Evolutionary conservation across 2,888 invertebrate species (phyloP), one percentile per base, ranked within the genome.

Genomic region (Oscheius sp.): DNA sequence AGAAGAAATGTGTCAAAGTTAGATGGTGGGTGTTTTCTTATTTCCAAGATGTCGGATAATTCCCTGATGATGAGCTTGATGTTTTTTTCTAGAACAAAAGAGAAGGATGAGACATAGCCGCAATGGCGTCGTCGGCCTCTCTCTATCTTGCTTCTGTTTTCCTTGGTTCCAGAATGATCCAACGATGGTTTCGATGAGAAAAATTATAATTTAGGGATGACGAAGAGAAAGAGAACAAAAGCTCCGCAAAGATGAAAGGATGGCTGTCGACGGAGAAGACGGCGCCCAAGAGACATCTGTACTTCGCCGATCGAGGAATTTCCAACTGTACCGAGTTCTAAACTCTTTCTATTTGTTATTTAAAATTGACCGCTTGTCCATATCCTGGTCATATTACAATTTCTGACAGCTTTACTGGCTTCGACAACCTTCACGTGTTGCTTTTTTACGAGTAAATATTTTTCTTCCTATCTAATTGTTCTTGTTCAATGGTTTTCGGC

Each of bases 1-100:
- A 94, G 77, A 92, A 93, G 5, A 92, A 92, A 77, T 89, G 89
- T 66, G 94, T 89, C 16, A 80, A 85, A 6, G 89, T 89, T 2
- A 75, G 74, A 69, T 91, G 91, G 91, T 89, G 77, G 74, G 83
- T 76, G 7, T 59, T 59, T 43, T 35, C 45, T 41, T 35, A 7
- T n/a, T n/a, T n/a, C n/a, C n/a, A n/a, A n/a, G n/a, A n/a, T n/a
- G n/a, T n/a, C n/a, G n/a, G n/a, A n/a, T n/a, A n/a, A n/a, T n/a
- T n/a, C n/a, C n/a, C n/a, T n/a, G n/a, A n/a, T n/a, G n/a, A n/a
- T n/a, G n/a, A n/a, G n/a, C n/a, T 29, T 12, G 18, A 61, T 66
- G 52, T 25, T 41, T n/a, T 69, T 52, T 41, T 43, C 21, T 35
- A 35, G 35, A 35, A 35, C 5, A 35, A 35, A 9, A 35, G 35